These are phyloP conservation scores for Coilia nasus DNA, from an alignment of 2,797 vertebrate species.

Conservation along the genomic window DNA sequence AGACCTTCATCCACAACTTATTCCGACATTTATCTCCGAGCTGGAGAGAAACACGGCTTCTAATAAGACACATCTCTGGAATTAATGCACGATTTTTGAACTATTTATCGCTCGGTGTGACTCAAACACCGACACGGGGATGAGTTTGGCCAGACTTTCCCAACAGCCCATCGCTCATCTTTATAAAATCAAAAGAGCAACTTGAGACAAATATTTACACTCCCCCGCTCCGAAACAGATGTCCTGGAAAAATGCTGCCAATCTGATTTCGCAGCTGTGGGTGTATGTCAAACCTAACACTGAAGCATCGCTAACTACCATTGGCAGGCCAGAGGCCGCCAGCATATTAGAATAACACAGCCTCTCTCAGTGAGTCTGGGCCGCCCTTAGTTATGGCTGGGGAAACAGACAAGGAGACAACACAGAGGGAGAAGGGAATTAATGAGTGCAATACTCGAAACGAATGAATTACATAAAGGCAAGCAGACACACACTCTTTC, in stretches of 20 bases:
- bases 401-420: neutral
- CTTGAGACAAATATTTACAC: constrained; percentile 17
- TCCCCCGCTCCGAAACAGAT: neutral
- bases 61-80: constrained; percentile 12
- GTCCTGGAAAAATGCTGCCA: neutral
- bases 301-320: neutral
- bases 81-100: no score
- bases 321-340: neutral
- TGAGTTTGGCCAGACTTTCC: neutral
- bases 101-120: neutral
- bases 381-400: neutral
- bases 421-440: neutral
- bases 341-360: neutral
- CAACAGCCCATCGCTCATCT: neutral
- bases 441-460: neutral
- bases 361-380: neutral
- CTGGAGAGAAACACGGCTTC: neutral
- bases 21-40: neutral
- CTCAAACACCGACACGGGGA: neutral
- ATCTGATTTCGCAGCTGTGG: neutral
- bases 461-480: neutral
- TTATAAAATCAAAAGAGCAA: neutral
- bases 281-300: neutral
- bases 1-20: neutral
- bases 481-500: neutral